Conservation (phyloP, 23 tunicate species). For the Clavelina lepadiformis region DNA sequence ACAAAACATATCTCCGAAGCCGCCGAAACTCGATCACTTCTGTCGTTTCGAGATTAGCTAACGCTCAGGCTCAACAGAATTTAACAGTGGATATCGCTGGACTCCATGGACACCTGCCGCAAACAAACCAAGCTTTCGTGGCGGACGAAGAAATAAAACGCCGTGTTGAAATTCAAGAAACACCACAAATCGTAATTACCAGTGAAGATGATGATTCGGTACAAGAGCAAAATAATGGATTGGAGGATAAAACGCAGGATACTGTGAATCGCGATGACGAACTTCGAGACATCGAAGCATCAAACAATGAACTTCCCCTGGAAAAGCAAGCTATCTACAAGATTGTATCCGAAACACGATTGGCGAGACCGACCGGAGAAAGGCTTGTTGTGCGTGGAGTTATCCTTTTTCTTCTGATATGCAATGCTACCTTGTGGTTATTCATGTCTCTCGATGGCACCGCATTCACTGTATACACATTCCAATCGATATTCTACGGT, state of each 20-base stretch:
- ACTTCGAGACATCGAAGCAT: too few relatives aligned
- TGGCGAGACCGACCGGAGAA: conserved; percentile 50
- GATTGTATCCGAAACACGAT: conserved; percentile 40
- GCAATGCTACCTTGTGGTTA: conserved; percentile 70
- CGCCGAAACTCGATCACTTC: conserved; percentile 41
- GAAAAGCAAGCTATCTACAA: conserved; percentile 21
- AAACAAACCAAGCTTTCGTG: too few relatives aligned
- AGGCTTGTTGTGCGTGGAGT: conserved; percentile 45
- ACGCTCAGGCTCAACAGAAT: conserved; percentile 1
- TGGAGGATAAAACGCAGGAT: too few relatives aligned
- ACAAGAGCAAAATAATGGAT: too few relatives aligned
- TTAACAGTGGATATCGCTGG: too few relatives aligned
- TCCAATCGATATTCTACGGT: conserved; percentile 41
- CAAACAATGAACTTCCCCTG: too few relatives aligned
- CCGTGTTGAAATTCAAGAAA: too few relatives aligned
- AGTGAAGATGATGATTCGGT: too few relatives aligned
- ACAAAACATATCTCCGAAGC: conserved; percentile 40
- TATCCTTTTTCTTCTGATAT: conserved; percentile 50
- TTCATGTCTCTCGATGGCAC: conserved; percentile 67
- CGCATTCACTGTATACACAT: conserved; percentile 27
- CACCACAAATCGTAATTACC: too few relatives aligned
- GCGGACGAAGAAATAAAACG: too few relatives aligned
- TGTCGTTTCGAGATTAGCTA: conserved; percentile 21
- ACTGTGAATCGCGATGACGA: too few relatives aligned
- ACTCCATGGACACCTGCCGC: neutral